Evolutionary conservation across 2,113 vertebrate species (phyloP), one percentile per base, ranked within the genome.

Genomic region (Forbesichthys agassizii): DNA sequence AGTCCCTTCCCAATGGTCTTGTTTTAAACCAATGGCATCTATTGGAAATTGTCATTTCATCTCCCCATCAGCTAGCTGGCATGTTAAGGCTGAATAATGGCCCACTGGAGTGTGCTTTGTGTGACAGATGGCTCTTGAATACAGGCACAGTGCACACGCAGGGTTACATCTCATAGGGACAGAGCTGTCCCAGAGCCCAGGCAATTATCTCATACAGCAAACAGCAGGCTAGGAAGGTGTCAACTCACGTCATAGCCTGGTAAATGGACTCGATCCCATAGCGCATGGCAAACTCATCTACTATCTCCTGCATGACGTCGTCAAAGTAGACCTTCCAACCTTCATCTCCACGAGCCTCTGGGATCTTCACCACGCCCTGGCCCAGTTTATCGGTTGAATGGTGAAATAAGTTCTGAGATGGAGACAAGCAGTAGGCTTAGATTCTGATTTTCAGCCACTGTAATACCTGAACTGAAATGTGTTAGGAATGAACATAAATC

Each of bases 201-300:
- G 66, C 74, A 46, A 61, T 64, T 68, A 79, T 61, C 59, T 60
- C 75, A 67, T 74, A 64, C 51, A 42, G 36, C 16, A 9, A 18
- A 56, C 14, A 20, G 54, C n/a, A 16, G 11, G 11, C 11, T 47
- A 20, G 7, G 46, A 9, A 0, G 7, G 5, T 4, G 13, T 54
- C 57, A 64, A 90, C 97, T 94, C 91, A 99, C 98, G 96, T 99
- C 98, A 99, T 99, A 78, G 97, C 98, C 83, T 99, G 97, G 84
- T 99, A 99, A 88, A 99, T 99, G 0, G 96, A 98, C 66, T 99
- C 98, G 16, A 99, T 96, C 72, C 98, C 97, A 1, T 99, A 99
- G 71, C 98, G 97, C 95, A 99, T 99, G 27, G 96, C 96, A 79
- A 99, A 99, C 85, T 99, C 98, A 74, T 99, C 98, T 79, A 98